Evolutionary conservation across 2,797 vertebrate species (phyloP).

Genomic region (Diceros bicornis): DNA sequence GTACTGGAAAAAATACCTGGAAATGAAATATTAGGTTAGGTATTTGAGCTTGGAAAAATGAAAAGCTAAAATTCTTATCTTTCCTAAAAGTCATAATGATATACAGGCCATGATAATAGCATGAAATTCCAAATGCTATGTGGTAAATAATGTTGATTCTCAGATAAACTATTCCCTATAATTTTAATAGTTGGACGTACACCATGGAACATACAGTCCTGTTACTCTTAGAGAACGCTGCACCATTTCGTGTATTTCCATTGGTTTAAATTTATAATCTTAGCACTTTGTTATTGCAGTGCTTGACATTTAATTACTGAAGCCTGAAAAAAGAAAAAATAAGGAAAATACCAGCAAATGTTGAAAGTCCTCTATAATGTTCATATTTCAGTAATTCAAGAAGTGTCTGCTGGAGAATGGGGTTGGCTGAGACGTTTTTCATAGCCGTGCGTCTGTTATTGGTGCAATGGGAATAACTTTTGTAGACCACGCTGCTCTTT

Average conservation of each 20-base stretch:
- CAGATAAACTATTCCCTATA: constrained; percentile 10
- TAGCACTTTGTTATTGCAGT: background rate
- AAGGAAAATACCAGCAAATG: constrained; percentile 32
- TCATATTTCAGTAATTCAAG: constrained; percentile 49
- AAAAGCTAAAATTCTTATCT: constrained; percentile 25
- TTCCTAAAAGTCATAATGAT: constrained; percentile 63
- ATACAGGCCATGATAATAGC: background rate
- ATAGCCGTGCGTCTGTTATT: background rate
- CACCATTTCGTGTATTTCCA: constrained; percentile 2
- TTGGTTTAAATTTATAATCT: constrained; percentile 38
- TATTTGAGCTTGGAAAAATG: constrained; percentile 11
- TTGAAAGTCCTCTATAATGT: constrained; percentile 38
- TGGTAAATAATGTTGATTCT: constrained; percentile 57
- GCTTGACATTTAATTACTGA: constrained; percentile 44
- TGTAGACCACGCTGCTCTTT: background rate
- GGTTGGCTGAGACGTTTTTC: constrained; percentile 6
- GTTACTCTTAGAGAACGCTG: background rate
- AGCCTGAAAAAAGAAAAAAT: background rate
- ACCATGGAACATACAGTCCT: background rate
- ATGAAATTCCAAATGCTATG: constrained; percentile 8
- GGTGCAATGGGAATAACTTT: constrained; percentile 18
- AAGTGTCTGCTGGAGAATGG: constrained; percentile 34
- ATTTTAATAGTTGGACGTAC: constrained; percentile 4
- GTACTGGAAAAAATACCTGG: background rate
- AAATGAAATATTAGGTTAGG: constrained; percentile 40